Evolutionary conservation across 2,797 vertebrate species (phyloP).

Genomic region (Oophaga sylvatica): DNA sequence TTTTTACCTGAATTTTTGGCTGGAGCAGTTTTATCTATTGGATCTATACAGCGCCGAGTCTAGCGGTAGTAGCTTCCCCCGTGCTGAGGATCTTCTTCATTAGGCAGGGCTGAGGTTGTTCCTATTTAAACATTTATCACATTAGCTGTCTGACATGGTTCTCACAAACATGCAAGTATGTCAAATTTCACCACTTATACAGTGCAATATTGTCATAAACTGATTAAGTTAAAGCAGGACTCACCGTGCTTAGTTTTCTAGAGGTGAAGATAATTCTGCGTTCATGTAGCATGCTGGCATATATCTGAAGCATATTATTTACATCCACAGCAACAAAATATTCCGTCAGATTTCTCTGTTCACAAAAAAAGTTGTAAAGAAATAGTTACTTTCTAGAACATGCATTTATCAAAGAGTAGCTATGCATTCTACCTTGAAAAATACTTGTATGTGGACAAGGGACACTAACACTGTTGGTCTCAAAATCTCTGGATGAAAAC

Average conservation of each 20-base stretch:
- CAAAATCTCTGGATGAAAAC: too few relatives aligned
- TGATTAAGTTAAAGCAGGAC: conserved; percentile 67
- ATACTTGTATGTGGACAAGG: not conserved
- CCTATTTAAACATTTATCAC: too few relatives aligned
- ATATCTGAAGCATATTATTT: conserved; percentile 97
- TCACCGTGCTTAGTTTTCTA: conserved; percentile 98
- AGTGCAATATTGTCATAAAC: not conserved
- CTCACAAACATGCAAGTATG: not conserved
- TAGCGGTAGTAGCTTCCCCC: too few relatives aligned
- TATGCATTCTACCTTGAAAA: not conserved
- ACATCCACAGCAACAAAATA: conserved; percentile 98
- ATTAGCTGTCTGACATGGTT: too few relatives aligned
- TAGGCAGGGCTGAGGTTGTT: too few relatives aligned
- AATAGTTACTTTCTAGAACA: not conserved
- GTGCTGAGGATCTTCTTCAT: too few relatives aligned
- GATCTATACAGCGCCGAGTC: too few relatives aligned
- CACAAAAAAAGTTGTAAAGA: conserved; percentile 62
- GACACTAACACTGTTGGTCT: not conserved
- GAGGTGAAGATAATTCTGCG: conserved; percentile 95
- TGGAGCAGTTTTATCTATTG: too few relatives aligned
- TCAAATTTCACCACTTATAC: not conserved
- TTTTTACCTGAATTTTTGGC: too few relatives aligned
- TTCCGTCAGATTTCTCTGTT: conserved; percentile 96
- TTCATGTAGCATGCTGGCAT: conserved; percentile 96
- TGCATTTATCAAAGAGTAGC: not conserved